phyloP scores from a whole-genome alignment of 37 sponge, comb jelly and placozoan genomes.

The Axinella damicornis region DNA sequence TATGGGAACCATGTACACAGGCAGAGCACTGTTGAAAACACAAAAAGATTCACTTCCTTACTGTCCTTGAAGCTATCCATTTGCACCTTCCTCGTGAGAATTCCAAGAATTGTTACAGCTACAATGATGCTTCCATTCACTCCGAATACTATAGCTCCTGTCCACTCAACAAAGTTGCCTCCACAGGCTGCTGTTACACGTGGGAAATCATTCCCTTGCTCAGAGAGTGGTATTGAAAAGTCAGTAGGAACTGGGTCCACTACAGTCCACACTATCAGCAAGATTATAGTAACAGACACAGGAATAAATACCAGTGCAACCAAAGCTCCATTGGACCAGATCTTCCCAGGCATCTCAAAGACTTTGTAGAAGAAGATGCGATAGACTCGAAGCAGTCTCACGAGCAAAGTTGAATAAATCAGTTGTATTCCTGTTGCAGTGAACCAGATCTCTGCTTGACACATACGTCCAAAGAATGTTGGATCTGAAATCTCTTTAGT shows the following conservation, averaged over 20 bases:
- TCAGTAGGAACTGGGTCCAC: not conserved
- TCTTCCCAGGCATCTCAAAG: slow-evolving; percentile 11
- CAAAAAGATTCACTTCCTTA: slow-evolving; percentile 32
- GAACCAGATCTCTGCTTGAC: slow-evolving; percentile 21
- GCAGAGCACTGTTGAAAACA: not conserved
- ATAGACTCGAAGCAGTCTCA: slow-evolving; percentile 29
- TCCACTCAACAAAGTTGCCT: not conserved
- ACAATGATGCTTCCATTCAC: too few species aligned
- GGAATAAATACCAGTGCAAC: not conserved
- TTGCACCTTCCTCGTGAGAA: slow-evolving; percentile 40
- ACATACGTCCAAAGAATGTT: not conserved
- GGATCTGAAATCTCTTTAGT: not conserved
- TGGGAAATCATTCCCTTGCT: not conserved
- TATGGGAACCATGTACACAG: not conserved
- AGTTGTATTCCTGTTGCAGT: slow-evolving; percentile 21
- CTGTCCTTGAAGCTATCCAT: slow-evolving; percentile 48
- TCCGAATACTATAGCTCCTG: not conserved
- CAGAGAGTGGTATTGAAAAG: too few species aligned
- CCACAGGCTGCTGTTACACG: not conserved
- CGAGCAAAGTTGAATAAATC: slow-evolving; percentile 28
- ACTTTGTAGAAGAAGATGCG: slow-evolving; percentile 14
- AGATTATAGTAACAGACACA: not conserved
- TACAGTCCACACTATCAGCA: slow-evolving; percentile 29
- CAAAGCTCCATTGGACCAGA: slow-evolving; percentile 23
- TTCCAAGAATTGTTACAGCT: slow-evolving; percentile 16